These are phyloP conservation scores for Deroplatys truncata DNA, from an alignment of 2,888 invertebrate genomes.

Conservation along the genomic window DNA sequence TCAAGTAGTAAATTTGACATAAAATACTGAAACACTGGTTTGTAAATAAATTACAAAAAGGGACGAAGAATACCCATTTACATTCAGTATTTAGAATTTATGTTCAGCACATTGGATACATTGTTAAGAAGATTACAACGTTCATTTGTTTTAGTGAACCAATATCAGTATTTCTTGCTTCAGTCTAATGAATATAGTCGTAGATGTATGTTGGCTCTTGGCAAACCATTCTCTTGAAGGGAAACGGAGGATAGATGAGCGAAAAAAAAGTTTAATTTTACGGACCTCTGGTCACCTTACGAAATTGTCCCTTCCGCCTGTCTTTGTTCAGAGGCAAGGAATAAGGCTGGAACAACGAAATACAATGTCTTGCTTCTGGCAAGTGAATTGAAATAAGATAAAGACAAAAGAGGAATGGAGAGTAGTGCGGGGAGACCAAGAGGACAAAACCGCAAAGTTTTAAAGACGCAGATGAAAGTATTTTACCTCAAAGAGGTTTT, in stretches of 20 bases:
- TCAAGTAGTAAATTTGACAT: too few relatives aligned
- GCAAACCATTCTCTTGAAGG: not conserved
- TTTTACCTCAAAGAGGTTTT: not conserved
- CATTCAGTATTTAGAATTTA: too few relatives aligned
- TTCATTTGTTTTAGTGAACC: not conserved
- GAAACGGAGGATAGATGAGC: not conserved
- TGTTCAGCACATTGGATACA: too few relatives aligned
- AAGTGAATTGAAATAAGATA: not conserved
- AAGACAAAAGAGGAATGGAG: not conserved
- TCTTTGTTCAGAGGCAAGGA: not conserved
- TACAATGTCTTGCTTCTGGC: not conserved
- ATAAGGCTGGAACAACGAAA: not conserved
- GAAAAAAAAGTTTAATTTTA: constrained; percentile 8
- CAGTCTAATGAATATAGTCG: not conserved
- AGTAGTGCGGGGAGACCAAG: not conserved
- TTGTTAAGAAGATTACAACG: too few relatives aligned
- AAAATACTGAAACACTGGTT: too few relatives aligned
- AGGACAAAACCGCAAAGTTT: not conserved
- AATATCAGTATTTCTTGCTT: not conserved
- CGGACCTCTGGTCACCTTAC: constrained; percentile 11
- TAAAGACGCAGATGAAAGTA: not conserved
- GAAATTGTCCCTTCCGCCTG: not conserved
- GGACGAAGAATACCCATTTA: too few relatives aligned
- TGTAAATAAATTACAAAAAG: too few relatives aligned
- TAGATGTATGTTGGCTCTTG: not conserved